Evolutionary conservation across 2,888 invertebrate species (phyloP), one percentile per base, ranked within the genome.

Genomic region (Agapostemon virescens): DNA sequence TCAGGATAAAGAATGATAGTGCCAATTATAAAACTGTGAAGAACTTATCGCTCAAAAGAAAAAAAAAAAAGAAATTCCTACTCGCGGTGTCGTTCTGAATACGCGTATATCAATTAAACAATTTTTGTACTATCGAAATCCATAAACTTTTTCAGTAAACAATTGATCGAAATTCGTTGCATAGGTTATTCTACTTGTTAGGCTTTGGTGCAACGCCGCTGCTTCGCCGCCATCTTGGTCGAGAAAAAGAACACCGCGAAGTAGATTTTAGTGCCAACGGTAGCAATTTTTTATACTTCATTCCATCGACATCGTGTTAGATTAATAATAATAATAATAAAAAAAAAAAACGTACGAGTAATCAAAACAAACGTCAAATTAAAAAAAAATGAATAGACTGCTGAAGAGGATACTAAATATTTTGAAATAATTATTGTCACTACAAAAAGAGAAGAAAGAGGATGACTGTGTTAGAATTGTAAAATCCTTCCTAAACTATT

Each of bases 201-300:
- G 36, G 33, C 33, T 61, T 9, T 20, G n/a, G 20, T 36, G n/a
- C 4, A 33, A 36, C 63, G 11, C 9, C n/a, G 63, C 36, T 63
- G 63, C 63, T 63, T 36, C 20, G 33, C 36, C 36, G 33, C 17
- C 36, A 42, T 42, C 30, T 67, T 63, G 23, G 71, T 36, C n/a
- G 23, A 36, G 20, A n/a, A n/a, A 20, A 36, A 15, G 33, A 63
- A 72, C 61, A 64, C 49, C 36, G 63, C 33, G 49, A 66, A 61
- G 49, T 68, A 69, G 69, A 67, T 75, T 67, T 42, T 79, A 81
- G 81, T 81, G 81, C 79, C 81, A 81, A 79, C 33, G 40, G 36
- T 69, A 68, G 74, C 40, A 26, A 64, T 68, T 63, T 71, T 71
- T 52, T 66, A 36, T 9, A 52, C 49, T 63, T 49, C 52, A 49